Percentiles rank a stretch among this genome's conserved stretches.
phyloP scores from a whole-genome alignment of 2,888 invertebrate species.

The Bimastos eiseni region DNA sequence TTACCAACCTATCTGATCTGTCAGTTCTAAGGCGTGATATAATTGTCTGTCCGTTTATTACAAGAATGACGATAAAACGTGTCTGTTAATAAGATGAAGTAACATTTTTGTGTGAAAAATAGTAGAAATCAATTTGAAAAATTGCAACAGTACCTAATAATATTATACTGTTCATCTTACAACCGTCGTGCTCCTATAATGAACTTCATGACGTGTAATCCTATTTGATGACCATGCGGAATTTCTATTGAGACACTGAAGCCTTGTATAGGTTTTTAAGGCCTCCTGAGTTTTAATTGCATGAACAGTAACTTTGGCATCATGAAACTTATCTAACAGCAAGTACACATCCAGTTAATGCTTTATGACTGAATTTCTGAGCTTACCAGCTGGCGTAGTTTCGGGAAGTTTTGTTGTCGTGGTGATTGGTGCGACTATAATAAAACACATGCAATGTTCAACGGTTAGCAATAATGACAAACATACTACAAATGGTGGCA shows the following conservation, averaged over 20 bases:
- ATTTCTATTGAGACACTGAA: too few relatives aligned
- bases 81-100: neutral
- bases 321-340: too few relatives aligned
- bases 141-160: neutral
- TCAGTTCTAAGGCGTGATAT: too few relatives aligned
- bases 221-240: neutral
- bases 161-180: too few relatives aligned
- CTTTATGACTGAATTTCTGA: neutral
- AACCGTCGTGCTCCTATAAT: too few relatives aligned
- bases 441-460: neutral
- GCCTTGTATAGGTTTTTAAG: too few relatives aligned
- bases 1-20: neutral
- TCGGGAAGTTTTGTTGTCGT: constrained; percentile 33
- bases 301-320: too few relatives aligned
- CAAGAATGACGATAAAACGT: neutral
- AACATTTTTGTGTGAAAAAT: neutral
- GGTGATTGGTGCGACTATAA: constrained; percentile 25
- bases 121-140: neutral
- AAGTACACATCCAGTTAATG: neutral
- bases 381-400: constrained; percentile 26
- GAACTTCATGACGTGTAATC: too few relatives aligned
- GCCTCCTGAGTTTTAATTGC: too few relatives aligned
- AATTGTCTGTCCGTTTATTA: too few relatives aligned
- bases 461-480: neutral
- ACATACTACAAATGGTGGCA: too few relatives aligned